A percentile compares a stretch with the other conserved stretches of the same genome.
Evolutionary conservation across 2,113 vertebrate species (phyloP).

Genomic region (Todiramphus chloris): DNA sequence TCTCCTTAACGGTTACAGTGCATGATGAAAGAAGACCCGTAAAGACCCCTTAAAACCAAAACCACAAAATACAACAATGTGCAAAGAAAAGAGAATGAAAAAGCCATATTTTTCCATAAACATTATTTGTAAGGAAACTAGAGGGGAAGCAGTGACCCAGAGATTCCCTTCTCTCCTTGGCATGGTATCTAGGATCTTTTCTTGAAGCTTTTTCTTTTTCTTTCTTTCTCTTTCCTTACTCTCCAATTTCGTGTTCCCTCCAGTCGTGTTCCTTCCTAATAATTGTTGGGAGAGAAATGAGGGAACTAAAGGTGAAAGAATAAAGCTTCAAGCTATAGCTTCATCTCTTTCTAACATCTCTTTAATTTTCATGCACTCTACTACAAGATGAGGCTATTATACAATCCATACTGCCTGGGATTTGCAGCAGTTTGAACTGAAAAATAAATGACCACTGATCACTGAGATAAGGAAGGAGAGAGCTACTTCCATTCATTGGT

Average conservation of each 20-base stretch:
- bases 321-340: constrained; percentile 8
- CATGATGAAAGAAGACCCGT: background rate
- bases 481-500: background rate
- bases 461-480: background rate
- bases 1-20: background rate
- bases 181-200: background rate
- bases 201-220: background rate
- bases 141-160: background rate
- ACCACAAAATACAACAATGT: background rate
- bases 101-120: background rate
- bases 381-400: background rate
- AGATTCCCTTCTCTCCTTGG: background rate
- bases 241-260: background rate
- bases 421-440: background rate
- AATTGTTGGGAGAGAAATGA: background rate
- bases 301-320: background rate
- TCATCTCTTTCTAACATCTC: background rate
- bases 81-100: background rate
- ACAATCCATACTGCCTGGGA: background rate
- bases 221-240: background rate
- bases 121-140: background rate
- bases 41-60: background rate
- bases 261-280: background rate
- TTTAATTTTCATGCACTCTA: background rate
- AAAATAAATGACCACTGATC: background rate